Evolutionary conservation across 1,140 invertebrate species (phyloP), one percentile per base, ranked within the genome.

Genomic region (Pteromalus puparum): DNA sequence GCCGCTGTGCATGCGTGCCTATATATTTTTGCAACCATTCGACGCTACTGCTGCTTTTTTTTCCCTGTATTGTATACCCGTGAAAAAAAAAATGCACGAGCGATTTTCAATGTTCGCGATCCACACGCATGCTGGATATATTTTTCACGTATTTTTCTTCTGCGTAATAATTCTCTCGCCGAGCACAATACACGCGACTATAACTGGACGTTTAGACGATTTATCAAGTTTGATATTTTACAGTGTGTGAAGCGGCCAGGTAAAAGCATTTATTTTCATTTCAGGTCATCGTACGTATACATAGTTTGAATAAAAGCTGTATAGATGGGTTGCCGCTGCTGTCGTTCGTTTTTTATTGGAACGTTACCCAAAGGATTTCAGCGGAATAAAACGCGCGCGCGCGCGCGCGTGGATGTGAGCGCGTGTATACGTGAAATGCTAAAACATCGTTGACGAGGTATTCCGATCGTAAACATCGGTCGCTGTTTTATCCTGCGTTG

Each of bases 401-500:
- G 53, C 3, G 18, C 48, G 15, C 48, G 48, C 15, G 13, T 18
- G 15, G 9, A 18, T n/a, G 10, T 80, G 77, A n/a, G n/a, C n/a
- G n/a, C n/a, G n/a, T n/a, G n/a, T n/a, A n/a, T 85, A 76, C 73
- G 74, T 65, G 79, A 85, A 85, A 85, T 81, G 78, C 79, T 85
- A 85, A 85, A 85, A 85, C 79, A 85, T 85, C 78, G 79, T 85
- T 85, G 79, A 85, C 83, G 83, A 81, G 83, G 79, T 70, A 81
- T 81, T 70, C 53, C 72, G 65, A 81, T 85, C 83, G 79, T 85
- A 80, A 84, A 84, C 83, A 84, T 80, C 30, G 72, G 53, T 15
- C 46, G 72, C 78, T 84, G 72, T 81, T 84, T 80, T 80, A 80
- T 30, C 72, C 53, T 38, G 73, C 74, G 83, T 84, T 84, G 75